Evolutionary conservation across 1,140 invertebrate genomes (phyloP), one percentile per base, ranked within the genome.

Genomic region (Diploscapter pachys): DNA sequence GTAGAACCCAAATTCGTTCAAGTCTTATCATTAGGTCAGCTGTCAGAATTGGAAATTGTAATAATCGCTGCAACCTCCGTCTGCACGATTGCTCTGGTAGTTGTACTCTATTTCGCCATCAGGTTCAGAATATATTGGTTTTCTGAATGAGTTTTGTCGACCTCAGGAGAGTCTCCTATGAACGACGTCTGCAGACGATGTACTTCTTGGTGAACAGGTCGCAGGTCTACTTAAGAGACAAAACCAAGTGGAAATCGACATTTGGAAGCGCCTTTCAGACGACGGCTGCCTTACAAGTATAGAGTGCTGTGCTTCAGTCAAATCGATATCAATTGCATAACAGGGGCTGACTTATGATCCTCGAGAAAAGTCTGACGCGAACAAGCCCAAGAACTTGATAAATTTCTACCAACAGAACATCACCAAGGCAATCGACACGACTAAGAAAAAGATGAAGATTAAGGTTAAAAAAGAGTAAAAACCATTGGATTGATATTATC

Each of bases 1-100:
- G 13, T 11, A 50, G n/a, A 63, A 48, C 9, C 9, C 5, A 31
- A 48, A 11, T 61, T 49, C 31, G 4, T 48, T 59, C 48, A 6
- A 5, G 31, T 31, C 31, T 31, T 31, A 31, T 31, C 31, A 63
- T 59, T 59, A 72, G 68, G 68, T 61, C 59, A 70, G 56, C 68
- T 70, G 68, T 70, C 71, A 72, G 71, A 72, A 63, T 54, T 64
- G 53, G 71, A 72, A 48, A 72, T 72, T 63, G 53, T 64, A 54
- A 4, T 72, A 6, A 72, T 72, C 31, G 71, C 71, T 52, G 71
- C 61, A 8, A 63, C 54, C 56, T 61, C 65, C 6, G 71, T 64
- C 5, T 61, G 61, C 5, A 64, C 61, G 11, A 6, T 64, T 48
- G 6, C 65, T 4, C 71, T 72, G 5, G 61, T 72, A 49, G 71